phyloP scores from a whole-genome alignment of 2,797 vertebrate species.

The Vireo griseus region DNA sequence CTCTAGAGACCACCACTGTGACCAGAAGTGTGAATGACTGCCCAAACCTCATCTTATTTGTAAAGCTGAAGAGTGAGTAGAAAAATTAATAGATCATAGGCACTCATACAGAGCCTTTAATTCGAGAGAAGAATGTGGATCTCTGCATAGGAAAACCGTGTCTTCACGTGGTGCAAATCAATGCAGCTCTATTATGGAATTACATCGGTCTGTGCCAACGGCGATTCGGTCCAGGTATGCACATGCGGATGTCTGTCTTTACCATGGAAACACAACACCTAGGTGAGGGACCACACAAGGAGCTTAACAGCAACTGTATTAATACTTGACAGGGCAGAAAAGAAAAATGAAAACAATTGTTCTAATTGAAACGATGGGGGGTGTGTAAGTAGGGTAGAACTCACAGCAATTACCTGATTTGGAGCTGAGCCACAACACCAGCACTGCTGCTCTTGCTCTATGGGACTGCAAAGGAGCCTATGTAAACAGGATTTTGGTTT shows the following conservation, averaged over 20 bases:
- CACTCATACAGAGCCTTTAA: constrained; percentile 2
- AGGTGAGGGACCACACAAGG: neutral
- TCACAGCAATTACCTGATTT: constrained; percentile 54
- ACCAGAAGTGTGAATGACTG: neutral
- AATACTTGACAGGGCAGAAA: constrained; percentile 51
- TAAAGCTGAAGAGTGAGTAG: neutral
- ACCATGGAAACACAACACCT: constrained; percentile 51
- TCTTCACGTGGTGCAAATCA: neutral
- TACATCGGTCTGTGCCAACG: neutral
- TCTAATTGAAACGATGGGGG: constrained; percentile 60
- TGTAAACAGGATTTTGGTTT: neutral
- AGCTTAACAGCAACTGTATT: constrained; percentile 23
- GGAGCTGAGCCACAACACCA: constrained; percentile 31
- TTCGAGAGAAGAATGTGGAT: neutral
- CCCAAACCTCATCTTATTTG: neutral
- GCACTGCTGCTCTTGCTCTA: neutral
- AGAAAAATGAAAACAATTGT: constrained; percentile 52
- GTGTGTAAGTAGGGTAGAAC: constrained; percentile 46
- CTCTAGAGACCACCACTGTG: neutral
- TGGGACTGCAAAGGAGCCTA: neutral
- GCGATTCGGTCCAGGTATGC: neutral
- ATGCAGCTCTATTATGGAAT: neutral
- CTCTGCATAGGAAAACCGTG: neutral
- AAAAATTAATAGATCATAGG: neutral
- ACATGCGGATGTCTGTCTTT: neutral